Base-by-base conservation (phyloP, 1,140 invertebrate species). In the Lineus longissimus region DNA sequence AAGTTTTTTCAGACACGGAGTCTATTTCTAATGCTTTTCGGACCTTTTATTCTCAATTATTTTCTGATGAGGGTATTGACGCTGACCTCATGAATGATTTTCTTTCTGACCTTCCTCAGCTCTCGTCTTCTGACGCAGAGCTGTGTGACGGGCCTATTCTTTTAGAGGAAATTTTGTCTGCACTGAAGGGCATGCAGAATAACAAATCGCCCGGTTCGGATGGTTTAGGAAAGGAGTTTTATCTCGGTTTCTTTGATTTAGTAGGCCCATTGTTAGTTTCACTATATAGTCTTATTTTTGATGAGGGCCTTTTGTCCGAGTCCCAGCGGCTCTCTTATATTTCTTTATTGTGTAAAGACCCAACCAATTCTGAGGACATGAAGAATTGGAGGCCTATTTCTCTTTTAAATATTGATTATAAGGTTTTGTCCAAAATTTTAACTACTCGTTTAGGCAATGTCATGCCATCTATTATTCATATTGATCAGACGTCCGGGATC, bases 341-440 rank as follows among this genome's bases (percentile, higher is more conserved):
- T 0, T 64, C 65, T 25, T 33, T 73, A 23, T 36, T 72, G 27
- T 68, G 62, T 62, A 70, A 70, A 65, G 67, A 72, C 59, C 33
- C 19, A 19, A 60, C 45, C 57, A 64, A 66, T 19, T 22, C 59
- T 1, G 2, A 25, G 11, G 36, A 56, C n/a, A 55, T 69, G 19
- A 69, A 69, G 43, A 62, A 60, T 61, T 70, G 66, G 62, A 45
- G 67, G 43, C 71, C 71, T 33, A 68, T 73, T 29, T 68, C 65
- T 27, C 36, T 73, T 2, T 43, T 72, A 31, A 70, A 70, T 66
- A 43, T 70, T 61, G 70, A 72, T 67, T 64, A 64, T 47, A 70
- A 73, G 55, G 60, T 69, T 56, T 22, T 71, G 36, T 67, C 69
- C 4, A 72, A 70, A 62, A 36, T 66, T 9, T 31, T 74, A 22